Evolutionary conservation across 2,113 vertebrate species (phyloP).

Genomic region (Poecilia latipinna): DNA sequence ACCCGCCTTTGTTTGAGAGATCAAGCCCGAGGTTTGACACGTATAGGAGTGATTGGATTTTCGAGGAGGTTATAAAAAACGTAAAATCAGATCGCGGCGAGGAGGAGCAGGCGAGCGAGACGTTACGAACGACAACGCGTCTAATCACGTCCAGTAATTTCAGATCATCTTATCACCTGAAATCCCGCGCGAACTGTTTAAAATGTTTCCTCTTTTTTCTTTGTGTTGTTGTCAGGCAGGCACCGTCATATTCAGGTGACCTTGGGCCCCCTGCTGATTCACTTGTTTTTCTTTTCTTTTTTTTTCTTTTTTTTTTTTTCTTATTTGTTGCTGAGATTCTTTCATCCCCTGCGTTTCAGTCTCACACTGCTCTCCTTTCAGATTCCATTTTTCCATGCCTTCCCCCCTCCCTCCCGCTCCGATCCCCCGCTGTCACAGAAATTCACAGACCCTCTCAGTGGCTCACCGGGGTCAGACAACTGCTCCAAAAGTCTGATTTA

Average conservation of each 20-base stretch:
- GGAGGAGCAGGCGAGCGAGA: slow-evolving; percentile 24
- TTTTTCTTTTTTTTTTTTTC: slow-evolving; percentile 49
- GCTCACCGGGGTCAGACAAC: slow-evolving; percentile 30
- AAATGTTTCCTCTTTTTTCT: slow-evolving; percentile 1
- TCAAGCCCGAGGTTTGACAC: slow-evolving; percentile 77
- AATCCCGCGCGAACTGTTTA: neutral
- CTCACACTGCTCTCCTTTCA: slow-evolving; percentile 28
- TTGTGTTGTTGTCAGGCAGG: slow-evolving; percentile 31
- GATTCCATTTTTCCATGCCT: slow-evolving; percentile 32
- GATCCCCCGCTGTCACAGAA: slow-evolving; percentile 61
- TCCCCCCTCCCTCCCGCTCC: slow-evolving; percentile 33
- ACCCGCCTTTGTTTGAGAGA: slow-evolving; percentile 78
- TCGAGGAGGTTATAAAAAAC: slow-evolving; percentile 58
- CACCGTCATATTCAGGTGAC: slow-evolving; percentile 48
- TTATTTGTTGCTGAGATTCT: slow-evolving; percentile 34
- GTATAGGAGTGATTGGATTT: slow-evolving; percentile 78
- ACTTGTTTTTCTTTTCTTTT: slow-evolving; percentile 52
- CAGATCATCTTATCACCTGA: neutral
- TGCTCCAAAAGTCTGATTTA: slow-evolving; percentile 27
- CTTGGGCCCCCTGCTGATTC: slow-evolving; percentile 62
- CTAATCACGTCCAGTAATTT: neutral
- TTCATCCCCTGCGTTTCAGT: slow-evolving; percentile 51
- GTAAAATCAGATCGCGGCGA: slow-evolving; percentile 11
- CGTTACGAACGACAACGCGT: slow-evolving; percentile 16
- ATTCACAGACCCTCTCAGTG: slow-evolving; percentile 44